Percentiles rank a stretch among this genome's conserved stretches.
Evolutionary conservation across 2,888 invertebrate genomes (phyloP).

Genomic region (Patella caerulea): DNA sequence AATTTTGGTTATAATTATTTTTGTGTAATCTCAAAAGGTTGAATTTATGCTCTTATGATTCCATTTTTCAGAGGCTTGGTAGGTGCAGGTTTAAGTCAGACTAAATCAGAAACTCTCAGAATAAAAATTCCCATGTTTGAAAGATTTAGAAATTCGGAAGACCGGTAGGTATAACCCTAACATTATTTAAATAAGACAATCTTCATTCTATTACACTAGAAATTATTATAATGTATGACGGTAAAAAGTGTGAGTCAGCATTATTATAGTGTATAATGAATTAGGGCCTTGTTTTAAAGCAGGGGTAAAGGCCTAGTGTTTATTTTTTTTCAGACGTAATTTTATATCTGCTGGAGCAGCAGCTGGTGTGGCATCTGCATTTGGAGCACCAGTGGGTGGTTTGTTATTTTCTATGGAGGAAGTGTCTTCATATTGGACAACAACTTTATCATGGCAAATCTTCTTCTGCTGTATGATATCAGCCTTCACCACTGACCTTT

Average conservation of each 20-base stretch:
- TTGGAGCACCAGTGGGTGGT: slow-evolving; percentile 73
- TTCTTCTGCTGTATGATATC: slow-evolving; percentile 73
- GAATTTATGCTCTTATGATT: background rate
- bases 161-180: slow-evolving; percentile 44
- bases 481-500: slow-evolving; percentile 69
- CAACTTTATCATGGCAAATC: slow-evolving; percentile 72
- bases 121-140: slow-evolving; percentile 59
- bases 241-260: too few relatives aligned
- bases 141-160: slow-evolving; percentile 63
- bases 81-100: slow-evolving; percentile 64
- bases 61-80: slow-evolving; percentile 54
- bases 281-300: background rate
- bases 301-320: background rate
- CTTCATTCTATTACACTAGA: too few relatives aligned
- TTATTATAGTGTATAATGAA: too few relatives aligned
- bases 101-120: slow-evolving; percentile 54
- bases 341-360: slow-evolving; percentile 72
- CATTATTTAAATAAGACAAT: too few relatives aligned
- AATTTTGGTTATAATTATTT: background rate
- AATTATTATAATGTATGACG: too few relatives aligned
- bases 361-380: slow-evolving; percentile 72
- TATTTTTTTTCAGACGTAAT: slow-evolving; percentile 60
- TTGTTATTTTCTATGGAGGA: slow-evolving; percentile 73
- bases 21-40: background rate
- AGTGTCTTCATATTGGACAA: slow-evolving; percentile 73